phyloP scores from a whole-genome alignment of 2,113 vertebrate genomes.

The Arizona elegans region DNA sequence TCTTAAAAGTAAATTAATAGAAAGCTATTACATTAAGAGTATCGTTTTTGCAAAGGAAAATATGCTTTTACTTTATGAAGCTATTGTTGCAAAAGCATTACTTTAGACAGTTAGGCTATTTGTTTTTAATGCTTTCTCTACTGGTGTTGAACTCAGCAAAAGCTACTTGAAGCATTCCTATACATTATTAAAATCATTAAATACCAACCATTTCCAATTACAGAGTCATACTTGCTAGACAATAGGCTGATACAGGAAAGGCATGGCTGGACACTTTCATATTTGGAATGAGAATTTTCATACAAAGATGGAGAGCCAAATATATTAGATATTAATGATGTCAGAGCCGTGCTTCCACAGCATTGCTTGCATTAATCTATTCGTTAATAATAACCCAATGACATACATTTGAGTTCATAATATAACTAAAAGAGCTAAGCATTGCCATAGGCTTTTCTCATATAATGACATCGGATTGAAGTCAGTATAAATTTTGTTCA shows the following conservation, averaged over 20 bases:
- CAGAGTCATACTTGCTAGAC: constrained; percentile 51
- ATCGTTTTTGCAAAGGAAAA: constrained; percentile 56
- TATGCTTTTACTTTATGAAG: constrained; percentile 51
- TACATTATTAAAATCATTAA: constrained; percentile 52
- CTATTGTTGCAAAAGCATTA: constrained; percentile 47
- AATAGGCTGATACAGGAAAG: constrained; percentile 55
- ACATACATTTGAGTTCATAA: background rate
- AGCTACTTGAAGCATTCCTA: constrained; percentile 34
- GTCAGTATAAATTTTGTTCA: background rate
- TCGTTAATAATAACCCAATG: background rate
- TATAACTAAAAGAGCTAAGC: background rate
- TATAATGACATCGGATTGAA: background rate
- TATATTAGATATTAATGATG: background rate
- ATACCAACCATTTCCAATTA: constrained; percentile 62
- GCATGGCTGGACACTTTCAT: constrained; percentile 26
- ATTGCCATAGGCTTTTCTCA: background rate
- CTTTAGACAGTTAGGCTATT: constrained; percentile 46
- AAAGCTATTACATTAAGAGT: constrained; percentile 34
- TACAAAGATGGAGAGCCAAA: constrained; percentile 1
- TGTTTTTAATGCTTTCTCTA: constrained; percentile 51
- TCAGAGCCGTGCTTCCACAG: constrained; percentile 6
- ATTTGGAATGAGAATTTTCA: constrained; percentile 50
- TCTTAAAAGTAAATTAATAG: constrained; percentile 30
- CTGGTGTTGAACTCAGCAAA: constrained; percentile 43
- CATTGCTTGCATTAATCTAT: background rate